Evolutionary conservation across 2,888 invertebrate species (phyloP), one percentile per base, ranked within the genome.

Genomic region (Ceraclea dissimilis): DNA sequence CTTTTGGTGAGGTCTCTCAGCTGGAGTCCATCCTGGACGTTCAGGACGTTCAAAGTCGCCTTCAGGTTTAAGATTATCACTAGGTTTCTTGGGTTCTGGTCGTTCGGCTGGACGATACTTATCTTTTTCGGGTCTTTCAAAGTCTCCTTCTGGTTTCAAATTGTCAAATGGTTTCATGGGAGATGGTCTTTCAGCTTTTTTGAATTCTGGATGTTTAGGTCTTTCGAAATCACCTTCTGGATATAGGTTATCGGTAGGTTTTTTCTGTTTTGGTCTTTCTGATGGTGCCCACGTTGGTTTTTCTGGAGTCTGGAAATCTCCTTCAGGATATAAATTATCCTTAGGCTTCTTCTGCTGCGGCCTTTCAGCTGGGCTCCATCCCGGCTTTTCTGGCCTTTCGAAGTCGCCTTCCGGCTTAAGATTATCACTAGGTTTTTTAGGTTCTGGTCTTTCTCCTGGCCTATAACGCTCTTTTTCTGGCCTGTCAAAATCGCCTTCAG

Each of bases 131-230:
- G 65, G 66, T 46, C 63, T 63, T 54, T 67, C 66, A 62, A 81
- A 80, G 0, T 80, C 78, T 1, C 83, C 82, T 64, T 81, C 82
- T 0, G 78, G 76, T 44, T 67, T 67, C 0, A 83, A 64, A 64
- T 84, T 84, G 61, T 84, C 84, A 16, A 72, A 68, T 0, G 74
- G 80, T 43, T 68, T 67, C 6, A 72, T 68, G 0, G 74, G 80
- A 34, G 67, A 67, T 4, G 71, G 70, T 52, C 70, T 57, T 63
- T 71, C 71, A 5, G 65, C 69, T 13, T 69, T 68, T 46, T 54
- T 54, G 57, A 63, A 67, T 49, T 59, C 63, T 2, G 67, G 64
- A 57, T 66, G 66, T 16, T 68, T 65, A 2, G 70, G 69, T 43
- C 66, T 60, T 49, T 74, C 70, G 63, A 70, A 65, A 33, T 67